phyloP scores from a whole-genome alignment of 2,113 vertebrate species.

The Morone saxatilis region DNA sequence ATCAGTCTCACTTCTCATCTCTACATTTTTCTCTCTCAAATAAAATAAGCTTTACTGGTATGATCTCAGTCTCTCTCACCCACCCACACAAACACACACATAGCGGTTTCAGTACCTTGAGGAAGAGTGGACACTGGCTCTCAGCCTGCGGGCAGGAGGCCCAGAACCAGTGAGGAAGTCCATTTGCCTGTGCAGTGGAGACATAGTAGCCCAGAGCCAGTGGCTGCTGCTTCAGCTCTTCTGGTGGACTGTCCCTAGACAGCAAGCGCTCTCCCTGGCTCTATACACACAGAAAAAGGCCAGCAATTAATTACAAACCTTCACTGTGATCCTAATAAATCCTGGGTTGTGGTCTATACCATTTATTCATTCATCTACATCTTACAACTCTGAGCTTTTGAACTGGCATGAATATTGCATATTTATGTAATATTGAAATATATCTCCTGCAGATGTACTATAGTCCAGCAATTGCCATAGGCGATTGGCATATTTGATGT shows the following conservation, averaged over 20 bases:
- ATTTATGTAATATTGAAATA: background rate
- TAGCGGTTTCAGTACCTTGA: constrained; percentile 88
- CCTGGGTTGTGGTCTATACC: background rate
- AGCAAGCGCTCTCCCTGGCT: constrained; percentile 95
- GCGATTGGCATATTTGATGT: background rate
- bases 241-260: constrained; percentile 94
- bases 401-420: background rate
- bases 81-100: background rate
- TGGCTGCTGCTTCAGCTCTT: constrained; percentile 98
- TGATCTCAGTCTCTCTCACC: background rate
- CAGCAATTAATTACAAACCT: constrained; percentile 24
- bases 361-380: constrained; percentile 8
- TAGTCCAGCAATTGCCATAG: background rate
- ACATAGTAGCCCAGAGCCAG: constrained; percentile 97
- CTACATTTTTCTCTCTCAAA: background rate
- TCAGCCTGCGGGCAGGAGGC: constrained; percentile 97
- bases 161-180: constrained; percentile 99
- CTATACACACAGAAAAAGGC: constrained; percentile 74
- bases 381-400: background rate
- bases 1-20: background rate
- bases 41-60: background rate
- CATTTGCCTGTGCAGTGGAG: constrained; percentile 96
- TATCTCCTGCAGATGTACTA: background rate
- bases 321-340: background rate
- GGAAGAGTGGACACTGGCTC: constrained; percentile 97